phyloP scores from a whole-genome alignment of 2,888 invertebrate genomes.

The Dicyrtoma fusca region DNA sequence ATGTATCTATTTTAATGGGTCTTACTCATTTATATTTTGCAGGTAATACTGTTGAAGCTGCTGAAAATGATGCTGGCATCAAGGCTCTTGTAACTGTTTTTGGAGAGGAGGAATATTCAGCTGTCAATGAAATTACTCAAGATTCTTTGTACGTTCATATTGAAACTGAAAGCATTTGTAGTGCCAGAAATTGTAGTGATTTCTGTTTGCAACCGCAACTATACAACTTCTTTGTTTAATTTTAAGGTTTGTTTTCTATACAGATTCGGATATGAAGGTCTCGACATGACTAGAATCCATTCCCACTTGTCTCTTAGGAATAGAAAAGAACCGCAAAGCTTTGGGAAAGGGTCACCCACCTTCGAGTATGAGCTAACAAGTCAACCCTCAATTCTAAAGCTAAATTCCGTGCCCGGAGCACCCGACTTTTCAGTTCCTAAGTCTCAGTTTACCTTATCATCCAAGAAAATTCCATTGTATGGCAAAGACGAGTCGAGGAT shows the following conservation, averaged over 20 bases:
- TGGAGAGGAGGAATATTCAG: neutral
- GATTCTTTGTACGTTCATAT: neutral
- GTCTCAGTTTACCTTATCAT: neutral
- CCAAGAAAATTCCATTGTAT: neutral
- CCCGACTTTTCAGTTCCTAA: neutral
- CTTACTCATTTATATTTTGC: neutral
- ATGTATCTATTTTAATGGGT: no score
- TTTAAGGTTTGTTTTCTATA: no score
- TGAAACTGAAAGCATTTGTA: neutral
- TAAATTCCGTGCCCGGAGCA: no score
- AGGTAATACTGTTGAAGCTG: conserved; percentile 1
- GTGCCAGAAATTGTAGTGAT: neutral
- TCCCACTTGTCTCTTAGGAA: neutral
- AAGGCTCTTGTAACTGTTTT: neutral
- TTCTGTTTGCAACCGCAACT: neutral
- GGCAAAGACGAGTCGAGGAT: neutral
- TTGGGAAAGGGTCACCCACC: no score
- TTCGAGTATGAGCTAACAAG: no score
- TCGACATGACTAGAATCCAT: neutral
- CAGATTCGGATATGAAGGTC: no score
- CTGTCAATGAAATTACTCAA: neutral
- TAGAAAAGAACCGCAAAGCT: no score
- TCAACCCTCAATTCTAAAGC: no score
- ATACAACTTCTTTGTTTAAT: neutral
- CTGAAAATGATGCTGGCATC: conserved; percentile 6